Base-by-base conservation (phyloP, 1,140 invertebrate species). In the Charaxes varanes region DNA sequence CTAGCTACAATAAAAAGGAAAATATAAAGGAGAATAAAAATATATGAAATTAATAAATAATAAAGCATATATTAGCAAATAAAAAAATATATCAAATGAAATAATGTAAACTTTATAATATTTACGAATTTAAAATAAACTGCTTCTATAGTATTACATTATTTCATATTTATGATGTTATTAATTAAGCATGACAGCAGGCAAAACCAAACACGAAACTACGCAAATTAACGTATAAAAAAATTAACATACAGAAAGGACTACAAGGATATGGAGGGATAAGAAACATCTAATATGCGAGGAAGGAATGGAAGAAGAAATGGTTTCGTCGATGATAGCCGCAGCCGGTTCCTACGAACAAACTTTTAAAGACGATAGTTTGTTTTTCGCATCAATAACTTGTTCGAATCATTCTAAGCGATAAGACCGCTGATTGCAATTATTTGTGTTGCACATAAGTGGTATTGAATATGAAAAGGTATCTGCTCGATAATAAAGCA, bases 311-410 rank as follows among this genome's bases (percentile, higher is more conserved):
- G 62, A 65, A 44, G 48, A 61, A 59, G 63, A 61, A 60, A 68
- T 61, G 67, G 73, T 65, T 59, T 70, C 62, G 67, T 77, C 70
- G 72, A 79, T 79, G 78, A 81, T 78, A 79, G 78, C 72, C 78
- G 78, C 78, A 76, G 74, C 73, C 74, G 73, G 71, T 79, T 67
- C 78, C 72, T 79, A 77, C 22, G 28, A 52, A 63, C 65, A 55
- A 63, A 40, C 24, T 33, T 42, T 17, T 32, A 10, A 19, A 11
- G 17, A 37, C 13, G 24, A 31, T 15, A 6, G 13, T 26, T 26
- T 18, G 16, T 11, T 2, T 31, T 31, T 31, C 28, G 28, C 28
- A 14, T n/a, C 27, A 14, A 16, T 28, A 11, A 27, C 7, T 28
- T 2, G 6, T 28, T 28, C 21, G 21, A n/a, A 23, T 23, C 21